Conservation (phyloP, 2,888 invertebrate species). For the Zhengitettix transpicula region DNA sequence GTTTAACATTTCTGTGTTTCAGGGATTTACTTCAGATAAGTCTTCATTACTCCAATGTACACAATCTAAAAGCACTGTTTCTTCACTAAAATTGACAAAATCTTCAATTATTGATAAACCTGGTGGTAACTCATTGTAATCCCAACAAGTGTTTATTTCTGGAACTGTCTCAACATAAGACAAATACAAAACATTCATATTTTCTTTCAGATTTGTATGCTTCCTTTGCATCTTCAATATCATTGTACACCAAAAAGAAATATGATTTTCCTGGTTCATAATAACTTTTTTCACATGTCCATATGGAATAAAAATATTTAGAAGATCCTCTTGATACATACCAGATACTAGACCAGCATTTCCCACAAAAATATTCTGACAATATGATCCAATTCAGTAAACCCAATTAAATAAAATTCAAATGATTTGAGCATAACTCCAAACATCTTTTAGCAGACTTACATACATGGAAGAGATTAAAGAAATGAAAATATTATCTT, state of each 20-base stretch:
- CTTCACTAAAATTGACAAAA: constrained; percentile 56
- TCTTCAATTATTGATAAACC: constrained; percentile 54
- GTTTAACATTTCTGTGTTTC: constrained; percentile 73
- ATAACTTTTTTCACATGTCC: constrained; percentile 41
- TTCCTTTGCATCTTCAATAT: constrained; percentile 30
- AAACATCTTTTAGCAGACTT: too few relatives aligned
- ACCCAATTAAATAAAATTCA: too few relatives aligned
- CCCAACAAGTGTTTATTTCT: constrained; percentile 14
- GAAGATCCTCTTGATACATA: constrained; percentile 44
- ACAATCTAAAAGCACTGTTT: constrained; percentile 37
- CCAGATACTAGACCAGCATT: constrained; percentile 79
- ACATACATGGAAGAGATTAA: too few relatives aligned
- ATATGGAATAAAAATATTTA: constrained; percentile 32
- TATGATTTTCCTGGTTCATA: constrained; percentile 65
- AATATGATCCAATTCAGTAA: too few relatives aligned
- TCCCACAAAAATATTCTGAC: constrained; percentile 57
- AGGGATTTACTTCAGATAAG: constrained; percentile 21
- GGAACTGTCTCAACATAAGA: constrained; percentile 39
- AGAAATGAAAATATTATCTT: too few relatives aligned
- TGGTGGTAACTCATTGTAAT: constrained; percentile 29
- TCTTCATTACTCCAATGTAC: constrained; percentile 32
- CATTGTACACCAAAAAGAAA: constrained; percentile 50
- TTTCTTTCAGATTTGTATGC: constrained; percentile 35
- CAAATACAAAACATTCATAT: constrained; percentile 45
- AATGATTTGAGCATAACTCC: too few relatives aligned